Evolutionary conservation across 2,113 vertebrate species (phyloP), one percentile per base, ranked within the genome.

Genomic region (pig (Sus scrofa)): DNA sequence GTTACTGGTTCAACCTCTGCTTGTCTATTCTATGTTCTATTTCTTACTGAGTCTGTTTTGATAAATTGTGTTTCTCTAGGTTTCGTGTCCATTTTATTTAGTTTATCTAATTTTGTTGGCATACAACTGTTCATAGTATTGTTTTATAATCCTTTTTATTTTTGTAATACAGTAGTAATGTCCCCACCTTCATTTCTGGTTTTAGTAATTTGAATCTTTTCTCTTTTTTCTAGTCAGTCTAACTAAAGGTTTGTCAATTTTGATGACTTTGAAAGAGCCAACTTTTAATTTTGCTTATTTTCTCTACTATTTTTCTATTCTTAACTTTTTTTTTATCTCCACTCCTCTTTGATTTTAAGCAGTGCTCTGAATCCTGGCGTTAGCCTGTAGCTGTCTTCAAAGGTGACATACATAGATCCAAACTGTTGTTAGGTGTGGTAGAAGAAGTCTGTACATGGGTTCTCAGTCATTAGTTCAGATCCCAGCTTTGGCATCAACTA

Each of bases 151-250:
- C 44, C 14, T 83, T 91, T 77, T 39, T 58, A 75, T 88, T 83
- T 95, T 37, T 83, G 26, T 62, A 60, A 92, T 27, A 54, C 14
- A n/a, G 26, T 75, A n/a, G 52, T 37, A 74, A 92, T 88, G 14
- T 27, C 26, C 34, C 20, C 62, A 60, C 52, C 39, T 84, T 92
- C 20, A 65, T 79, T 78, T 91, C 62, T 79, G 63, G 71, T 79
- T 71, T 95, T 79, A 86, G 54, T 79, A 54, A 65, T 81, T 65
- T 56, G 60, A 83, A 34, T 83, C 52, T 94, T 94, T 82, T 44
- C 39, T 84, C 34, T 67, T 93, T n/a, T 86, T 30, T 32, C 27
- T 24, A 0, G 1, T 89, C 32, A 82, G 27, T 14, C 52, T 78
- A 34, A 32, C 50, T 77, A 78, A 54, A 54, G 4, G 27, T 92